Evolutionary conservation across 2,113 vertebrate species (phyloP).

Genomic region (Empidonax traillii): DNA sequence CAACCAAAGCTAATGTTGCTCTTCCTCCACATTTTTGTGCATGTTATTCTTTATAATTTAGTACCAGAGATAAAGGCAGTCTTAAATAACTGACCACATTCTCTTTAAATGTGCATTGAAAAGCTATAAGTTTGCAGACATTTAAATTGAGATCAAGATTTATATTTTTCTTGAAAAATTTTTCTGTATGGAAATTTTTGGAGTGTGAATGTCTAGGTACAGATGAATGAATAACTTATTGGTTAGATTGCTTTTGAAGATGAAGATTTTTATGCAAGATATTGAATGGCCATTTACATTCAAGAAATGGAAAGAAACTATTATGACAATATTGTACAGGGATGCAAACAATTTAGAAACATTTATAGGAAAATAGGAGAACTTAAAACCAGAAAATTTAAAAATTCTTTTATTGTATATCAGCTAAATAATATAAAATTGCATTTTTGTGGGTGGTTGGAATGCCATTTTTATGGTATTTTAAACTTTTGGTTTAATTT

Average conservation of each 20-base stretch:
- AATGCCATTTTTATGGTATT: not conserved
- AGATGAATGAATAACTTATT: not conserved
- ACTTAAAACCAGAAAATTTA: not conserved
- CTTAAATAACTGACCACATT: not conserved
- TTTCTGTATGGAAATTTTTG: not conserved
- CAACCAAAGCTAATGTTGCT: rapidly evolving
- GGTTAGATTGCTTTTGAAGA: not conserved
- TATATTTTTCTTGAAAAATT: not conserved
- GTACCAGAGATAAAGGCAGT: not conserved
- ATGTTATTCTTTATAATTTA: rapidly evolving
- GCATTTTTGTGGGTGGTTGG: not conserved
- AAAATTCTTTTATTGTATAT: not conserved
- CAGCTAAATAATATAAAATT: not conserved
- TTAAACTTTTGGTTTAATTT: not conserved
- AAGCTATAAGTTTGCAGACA: not conserved
- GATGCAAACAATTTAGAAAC: not conserved
- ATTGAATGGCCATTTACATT: not conserved
- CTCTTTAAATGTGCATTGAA: not conserved
- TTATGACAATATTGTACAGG: not conserved
- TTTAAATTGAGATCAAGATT: not conserved
- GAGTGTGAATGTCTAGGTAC: not conserved
- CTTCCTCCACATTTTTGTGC: not conserved
- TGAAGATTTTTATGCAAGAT: not conserved
- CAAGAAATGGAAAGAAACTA: not conserved
- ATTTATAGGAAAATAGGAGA: not conserved